Conservation (phyloP, 2,888 invertebrate genomes). For the Steromphala cineraria region DNA sequence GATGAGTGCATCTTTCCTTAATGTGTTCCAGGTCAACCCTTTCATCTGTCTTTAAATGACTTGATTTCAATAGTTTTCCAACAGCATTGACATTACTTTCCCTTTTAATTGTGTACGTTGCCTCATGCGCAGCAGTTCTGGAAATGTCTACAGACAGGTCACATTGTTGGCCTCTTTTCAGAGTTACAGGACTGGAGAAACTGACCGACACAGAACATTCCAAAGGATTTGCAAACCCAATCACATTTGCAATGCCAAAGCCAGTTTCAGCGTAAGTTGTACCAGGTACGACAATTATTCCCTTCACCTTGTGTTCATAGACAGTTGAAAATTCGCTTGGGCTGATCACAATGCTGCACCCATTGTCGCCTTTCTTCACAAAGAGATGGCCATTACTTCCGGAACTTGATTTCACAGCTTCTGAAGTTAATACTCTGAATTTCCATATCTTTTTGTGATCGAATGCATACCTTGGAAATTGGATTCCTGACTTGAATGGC, state of each 20-base stretch:
- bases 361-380: background rate
- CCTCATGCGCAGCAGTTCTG: background rate
- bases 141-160: background rate
- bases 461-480: background rate
- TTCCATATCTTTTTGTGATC: background rate
- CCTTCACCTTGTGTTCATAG: constrained; percentile 48
- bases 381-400: background rate
- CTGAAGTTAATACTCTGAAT: background rate
- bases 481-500: background rate
- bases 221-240: background rate
- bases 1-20: constrained; percentile 21
- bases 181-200: background rate
- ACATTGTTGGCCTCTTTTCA: background rate
- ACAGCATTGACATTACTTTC: background rate
- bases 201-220: background rate
- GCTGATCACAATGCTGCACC: constrained; percentile 13
- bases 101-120: background rate
- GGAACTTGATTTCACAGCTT: background rate
- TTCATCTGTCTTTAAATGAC: background rate
- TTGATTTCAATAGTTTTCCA: background rate
- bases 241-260: constrained; percentile 37
- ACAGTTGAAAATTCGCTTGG: constrained; percentile 31
- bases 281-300: constrained; percentile 47
- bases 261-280: constrained; percentile 54
- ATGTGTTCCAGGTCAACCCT: constrained; percentile 28